Percentiles rank a stretch among this genome's conserved stretches.
phyloP scores from a whole-genome alignment of 2,113 vertebrate genomes.

The Varanus komodoensis region DNA sequence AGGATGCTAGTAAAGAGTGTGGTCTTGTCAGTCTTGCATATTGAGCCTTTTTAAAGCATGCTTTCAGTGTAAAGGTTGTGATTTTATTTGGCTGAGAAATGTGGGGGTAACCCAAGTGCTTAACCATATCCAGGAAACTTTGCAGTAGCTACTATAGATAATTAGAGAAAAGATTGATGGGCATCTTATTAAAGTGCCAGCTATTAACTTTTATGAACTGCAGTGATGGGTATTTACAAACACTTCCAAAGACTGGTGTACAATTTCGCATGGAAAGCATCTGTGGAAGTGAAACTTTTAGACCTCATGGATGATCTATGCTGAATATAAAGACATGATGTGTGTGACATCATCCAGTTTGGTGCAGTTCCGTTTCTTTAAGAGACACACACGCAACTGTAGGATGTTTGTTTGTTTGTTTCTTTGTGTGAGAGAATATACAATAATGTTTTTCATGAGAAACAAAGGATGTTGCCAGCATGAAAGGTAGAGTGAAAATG shows the following conservation, averaged over 20 bases:
- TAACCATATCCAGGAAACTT: conserved; percentile 27
- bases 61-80: conserved; percentile 41
- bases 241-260: not conserved
- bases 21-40: not conserved
- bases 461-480: conserved; percentile 3
- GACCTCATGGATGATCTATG: not conserved
- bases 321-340: not conserved
- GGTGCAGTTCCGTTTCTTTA: not conserved
- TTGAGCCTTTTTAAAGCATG: conserved; percentile 6
- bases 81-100: conserved; percentile 49
- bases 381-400: conserved; percentile 1
- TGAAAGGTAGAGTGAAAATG: conserved; percentile 7
- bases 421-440: too few relatives aligned
- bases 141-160: not conserved
- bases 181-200: conserved; percentile 1
- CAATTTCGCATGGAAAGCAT: not conserved
- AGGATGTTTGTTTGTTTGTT: not conserved
- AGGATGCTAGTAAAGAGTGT: not conserved
- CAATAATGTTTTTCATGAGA: not conserved
- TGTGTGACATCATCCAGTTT: not conserved
- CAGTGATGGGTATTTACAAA: not conserved
- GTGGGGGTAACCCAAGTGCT: conserved; percentile 1
- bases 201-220: conserved; percentile 62
- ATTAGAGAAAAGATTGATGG: not conserved
- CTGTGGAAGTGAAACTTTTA: conserved; percentile 28